Evolutionary conservation across 2,113 vertebrate species (phyloP).

Genomic region (Myocastor coypus): DNA sequence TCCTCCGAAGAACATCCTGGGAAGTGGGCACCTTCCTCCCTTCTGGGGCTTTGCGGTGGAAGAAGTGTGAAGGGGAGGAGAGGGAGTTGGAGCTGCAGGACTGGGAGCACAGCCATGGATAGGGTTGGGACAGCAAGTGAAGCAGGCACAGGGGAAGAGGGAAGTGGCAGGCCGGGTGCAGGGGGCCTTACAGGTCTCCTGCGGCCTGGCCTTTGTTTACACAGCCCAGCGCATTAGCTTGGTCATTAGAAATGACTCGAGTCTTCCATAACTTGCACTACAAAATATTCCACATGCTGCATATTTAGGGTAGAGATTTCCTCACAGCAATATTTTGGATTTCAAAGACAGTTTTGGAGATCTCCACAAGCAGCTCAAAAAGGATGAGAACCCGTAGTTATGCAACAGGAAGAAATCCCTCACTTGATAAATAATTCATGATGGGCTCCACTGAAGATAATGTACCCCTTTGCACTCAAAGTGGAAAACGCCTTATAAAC

Average conservation of each 20-base stretch:
- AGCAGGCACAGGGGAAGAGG: no score
- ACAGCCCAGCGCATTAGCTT: background rate
- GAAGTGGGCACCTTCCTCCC: fast-evolving
- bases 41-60: background rate
- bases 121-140: background rate
- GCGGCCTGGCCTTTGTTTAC: background rate
- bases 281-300: background rate
- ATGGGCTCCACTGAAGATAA: background rate
- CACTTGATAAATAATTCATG: slow-evolving; percentile 63
- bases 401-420: slow-evolving; percentile 46
- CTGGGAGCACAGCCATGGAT: fast-evolving
- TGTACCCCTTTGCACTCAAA: background rate
- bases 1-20: background rate
- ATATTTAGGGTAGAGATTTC: slow-evolving; percentile 44
- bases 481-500: slow-evolving; percentile 57
- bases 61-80: background rate
- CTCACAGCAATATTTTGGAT: background rate
- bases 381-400: slow-evolving; percentile 42
- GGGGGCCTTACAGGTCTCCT: background rate
- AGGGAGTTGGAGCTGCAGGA: background rate
- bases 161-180: fast-evolving
- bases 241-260: background rate
- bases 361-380: slow-evolving; percentile 21
- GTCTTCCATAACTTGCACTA: background rate
- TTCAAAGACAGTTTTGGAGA: slow-evolving; percentile 32